phyloP scores from a whole-genome alignment of 1,140 invertebrate species.

The Solenopsis invicta region DNA sequence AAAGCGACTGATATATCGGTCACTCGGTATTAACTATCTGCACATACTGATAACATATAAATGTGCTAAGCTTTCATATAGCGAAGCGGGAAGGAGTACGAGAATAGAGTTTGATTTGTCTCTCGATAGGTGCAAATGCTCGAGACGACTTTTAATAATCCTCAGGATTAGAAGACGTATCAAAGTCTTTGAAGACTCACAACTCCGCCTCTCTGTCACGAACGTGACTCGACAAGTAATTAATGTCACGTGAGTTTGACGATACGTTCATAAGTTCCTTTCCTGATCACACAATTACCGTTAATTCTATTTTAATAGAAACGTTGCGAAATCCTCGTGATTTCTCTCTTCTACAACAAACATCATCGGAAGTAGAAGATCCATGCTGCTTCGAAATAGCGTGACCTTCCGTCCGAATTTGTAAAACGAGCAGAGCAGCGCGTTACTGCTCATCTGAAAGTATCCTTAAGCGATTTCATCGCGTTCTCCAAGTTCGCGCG shows the following conservation, averaged over 20 bases:
- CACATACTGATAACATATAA: constrained; percentile 7
- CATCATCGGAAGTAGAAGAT: not conserved
- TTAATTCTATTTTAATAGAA: constrained; percentile 28
- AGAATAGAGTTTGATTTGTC: not conserved
- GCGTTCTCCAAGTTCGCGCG: constrained; percentile 21
- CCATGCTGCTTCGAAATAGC: not conserved
- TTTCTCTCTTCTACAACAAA: not conserved
- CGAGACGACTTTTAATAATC: constrained; percentile 28
- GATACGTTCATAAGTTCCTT: constrained; percentile 1
- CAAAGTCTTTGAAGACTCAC: constrained; percentile 18
- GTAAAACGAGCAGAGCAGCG: not conserved
- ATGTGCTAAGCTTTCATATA: not conserved
- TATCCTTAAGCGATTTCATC: not conserved
- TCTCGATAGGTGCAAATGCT: not conserved
- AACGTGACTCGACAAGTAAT: constrained; percentile 41
- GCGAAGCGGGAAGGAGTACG: not conserved
- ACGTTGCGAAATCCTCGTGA: not conserved
- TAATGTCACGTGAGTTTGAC: constrained; percentile 29
- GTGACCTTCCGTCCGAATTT: not conserved
- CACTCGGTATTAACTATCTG: not conserved
- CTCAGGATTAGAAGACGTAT: not conserved
- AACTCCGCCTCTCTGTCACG: constrained; percentile 10
- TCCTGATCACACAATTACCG: not conserved
- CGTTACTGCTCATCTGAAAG: constrained; percentile 16
- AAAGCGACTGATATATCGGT: not conserved